Evolutionary conservation across 2,797 vertebrate genomes (phyloP).

Genomic region (Syndactyla subalaris): DNA sequence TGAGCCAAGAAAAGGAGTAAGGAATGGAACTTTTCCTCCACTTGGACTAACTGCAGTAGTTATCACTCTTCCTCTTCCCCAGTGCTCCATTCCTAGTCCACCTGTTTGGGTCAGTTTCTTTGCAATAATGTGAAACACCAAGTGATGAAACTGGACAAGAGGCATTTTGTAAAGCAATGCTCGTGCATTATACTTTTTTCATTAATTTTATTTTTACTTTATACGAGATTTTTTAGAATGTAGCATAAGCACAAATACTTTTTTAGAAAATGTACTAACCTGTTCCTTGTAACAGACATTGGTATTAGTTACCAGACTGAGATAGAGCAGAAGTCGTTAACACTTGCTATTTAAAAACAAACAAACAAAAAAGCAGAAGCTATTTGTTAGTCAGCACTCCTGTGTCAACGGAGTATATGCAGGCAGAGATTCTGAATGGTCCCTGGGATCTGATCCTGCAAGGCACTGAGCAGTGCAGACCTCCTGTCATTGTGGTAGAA

Average conservation of each 20-base stretch:
- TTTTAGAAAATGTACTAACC: not conserved
- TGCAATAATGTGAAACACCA: not conserved
- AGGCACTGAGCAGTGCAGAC: not conserved
- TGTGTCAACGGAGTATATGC: not conserved
- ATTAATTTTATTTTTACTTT: slow-evolving; percentile 30
- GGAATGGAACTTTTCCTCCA: not conserved
- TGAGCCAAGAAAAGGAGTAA: not conserved
- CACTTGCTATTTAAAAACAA: not conserved
- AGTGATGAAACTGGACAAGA: not conserved
- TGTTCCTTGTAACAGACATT: not conserved
- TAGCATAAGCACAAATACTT: not conserved
- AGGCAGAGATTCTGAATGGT: not conserved
- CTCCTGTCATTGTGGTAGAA: accelerated
- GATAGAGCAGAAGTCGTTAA: not conserved
- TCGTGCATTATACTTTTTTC: not conserved
- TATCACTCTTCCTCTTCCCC: not conserved
- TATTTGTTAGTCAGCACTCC: not conserved
- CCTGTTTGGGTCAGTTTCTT: not conserved
- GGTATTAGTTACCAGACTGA: not conserved
- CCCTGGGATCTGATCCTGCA: not conserved
- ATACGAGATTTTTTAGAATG: not conserved
- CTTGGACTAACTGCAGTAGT: not conserved
- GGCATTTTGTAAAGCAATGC: not conserved
- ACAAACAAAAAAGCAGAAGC: not conserved
- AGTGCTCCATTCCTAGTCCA: not conserved